These are phyloP conservation scores for Caranx ignobilis DNA, from an alignment of 2,113 vertebrate species.

Conservation along the genomic window DNA sequence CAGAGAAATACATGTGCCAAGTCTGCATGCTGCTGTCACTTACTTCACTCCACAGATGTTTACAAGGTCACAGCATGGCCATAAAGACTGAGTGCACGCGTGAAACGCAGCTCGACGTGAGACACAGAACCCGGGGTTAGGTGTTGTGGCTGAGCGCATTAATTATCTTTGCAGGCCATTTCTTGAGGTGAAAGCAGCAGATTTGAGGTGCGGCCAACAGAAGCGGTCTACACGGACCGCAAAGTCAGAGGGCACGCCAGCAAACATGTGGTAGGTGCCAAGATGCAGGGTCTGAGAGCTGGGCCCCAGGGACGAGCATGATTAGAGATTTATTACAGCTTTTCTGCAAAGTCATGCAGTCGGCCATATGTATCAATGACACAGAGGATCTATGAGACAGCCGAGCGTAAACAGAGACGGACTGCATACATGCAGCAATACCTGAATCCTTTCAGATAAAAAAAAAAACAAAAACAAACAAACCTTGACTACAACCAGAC, in stretches of 20 bases:
- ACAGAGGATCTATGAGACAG: slow-evolving; percentile 8
- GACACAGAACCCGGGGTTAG: slow-evolving; percentile 47
- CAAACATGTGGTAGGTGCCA: slow-evolving; percentile 75
- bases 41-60: slow-evolving; percentile 68
- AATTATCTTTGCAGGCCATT: slow-evolving; percentile 72
- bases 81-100: slow-evolving; percentile 41
- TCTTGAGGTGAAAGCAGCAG: slow-evolving; percentile 67
- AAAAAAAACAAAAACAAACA: slow-evolving; percentile 31
- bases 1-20: slow-evolving; percentile 24
- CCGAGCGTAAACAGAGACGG: background rate
- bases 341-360: slow-evolving; percentile 73
- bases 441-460: slow-evolving; percentile 39
- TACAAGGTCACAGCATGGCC: slow-evolving; percentile 70
- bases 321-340: slow-evolving; percentile 66
- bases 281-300: slow-evolving; percentile 61
- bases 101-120: slow-evolving; percentile 24
- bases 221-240: slow-evolving; percentile 60
- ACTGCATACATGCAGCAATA: background rate
- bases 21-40: slow-evolving; percentile 46
- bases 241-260: slow-evolving; percentile 67
- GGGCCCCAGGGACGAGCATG: slow-evolving; percentile 37
- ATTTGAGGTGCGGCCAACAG: slow-evolving; percentile 66
- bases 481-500: slow-evolving; percentile 27
- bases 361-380: slow-evolving; percentile 19
- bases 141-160: slow-evolving; percentile 50